phyloP scores from a whole-genome alignment of 2,797 vertebrate species.

The Sebastes diaconus region DNA sequence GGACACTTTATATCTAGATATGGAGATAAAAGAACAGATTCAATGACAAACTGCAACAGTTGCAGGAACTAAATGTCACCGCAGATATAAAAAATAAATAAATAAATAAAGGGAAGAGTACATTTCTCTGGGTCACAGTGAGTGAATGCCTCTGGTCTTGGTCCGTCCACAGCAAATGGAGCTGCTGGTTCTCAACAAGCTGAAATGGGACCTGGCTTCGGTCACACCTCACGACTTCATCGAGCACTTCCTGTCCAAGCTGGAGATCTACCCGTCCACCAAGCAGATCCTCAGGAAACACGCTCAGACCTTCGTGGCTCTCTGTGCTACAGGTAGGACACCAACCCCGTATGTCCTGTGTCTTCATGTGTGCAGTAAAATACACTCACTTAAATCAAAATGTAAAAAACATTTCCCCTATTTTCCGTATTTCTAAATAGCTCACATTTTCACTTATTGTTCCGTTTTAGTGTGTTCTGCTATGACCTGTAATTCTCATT shows the following conservation, averaged over 20 bases:
- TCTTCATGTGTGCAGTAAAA: neutral
- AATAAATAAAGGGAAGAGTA: neutral
- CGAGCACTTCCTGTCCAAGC: constrained; percentile 97
- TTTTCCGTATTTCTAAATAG: neutral
- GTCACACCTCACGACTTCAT: constrained; percentile 98
- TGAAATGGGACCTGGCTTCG: constrained; percentile 98
- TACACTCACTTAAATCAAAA: neutral
- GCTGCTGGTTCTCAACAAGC: constrained; percentile 94
- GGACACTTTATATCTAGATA: too few relatives aligned
- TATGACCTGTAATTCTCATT: neutral
- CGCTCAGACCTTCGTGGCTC: constrained; percentile 97
- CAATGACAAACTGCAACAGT: too few relatives aligned
- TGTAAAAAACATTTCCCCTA: too few relatives aligned
- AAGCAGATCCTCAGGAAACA: constrained; percentile 97
- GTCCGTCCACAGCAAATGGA: constrained; percentile 92
- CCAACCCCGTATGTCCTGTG: neutral
- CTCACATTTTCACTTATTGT: neutral
- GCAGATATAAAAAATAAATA: too few relatives aligned
- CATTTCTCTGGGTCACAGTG: constrained; percentile 1
- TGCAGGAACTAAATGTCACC: too few relatives aligned
- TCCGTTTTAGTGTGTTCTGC: neutral
- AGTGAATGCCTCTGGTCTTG: constrained; percentile 54
- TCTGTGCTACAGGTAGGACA: constrained; percentile 95
- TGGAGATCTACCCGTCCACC: constrained; percentile 91
- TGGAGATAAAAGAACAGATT: too few relatives aligned